phyloP scores from a whole-genome alignment of 2,113 vertebrate species.

The Labeo rohita region DNA sequence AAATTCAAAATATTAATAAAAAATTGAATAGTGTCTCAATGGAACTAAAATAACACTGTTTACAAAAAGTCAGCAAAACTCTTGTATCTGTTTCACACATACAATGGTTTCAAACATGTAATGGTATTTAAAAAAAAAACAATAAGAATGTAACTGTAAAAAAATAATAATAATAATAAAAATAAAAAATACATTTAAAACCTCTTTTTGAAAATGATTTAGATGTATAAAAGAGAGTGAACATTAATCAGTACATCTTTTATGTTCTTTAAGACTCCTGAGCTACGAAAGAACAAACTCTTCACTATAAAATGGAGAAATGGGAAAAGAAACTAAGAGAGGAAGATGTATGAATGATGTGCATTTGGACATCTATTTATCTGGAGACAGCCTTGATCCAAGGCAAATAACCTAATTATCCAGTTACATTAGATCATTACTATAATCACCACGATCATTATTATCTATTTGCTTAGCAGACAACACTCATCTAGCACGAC shows the following conservation, averaged over 20 bases:
- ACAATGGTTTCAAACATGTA: neutral
- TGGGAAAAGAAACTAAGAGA: neutral
- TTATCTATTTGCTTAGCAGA: constrained; percentile 68
- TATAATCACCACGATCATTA: constrained; percentile 76
- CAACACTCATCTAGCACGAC: constrained; percentile 60
- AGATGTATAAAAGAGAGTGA: neutral
- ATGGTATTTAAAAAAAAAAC: neutral
- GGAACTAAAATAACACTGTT: too few species aligned
- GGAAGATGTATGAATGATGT: neutral
- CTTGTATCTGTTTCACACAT: neutral
- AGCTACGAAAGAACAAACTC: neutral
- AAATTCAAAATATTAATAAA: neutral
- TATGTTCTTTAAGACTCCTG: neutral
- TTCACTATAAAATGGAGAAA: neutral
- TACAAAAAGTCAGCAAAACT: neutral
- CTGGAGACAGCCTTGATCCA: constrained; percentile 68
- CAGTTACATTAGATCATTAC: constrained; percentile 73
- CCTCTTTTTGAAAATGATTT: neutral
- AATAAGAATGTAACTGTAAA: too few species aligned
- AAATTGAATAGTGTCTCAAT: too few species aligned
- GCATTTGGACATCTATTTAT: constrained; percentile 58
- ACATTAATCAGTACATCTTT: neutral
- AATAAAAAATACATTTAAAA: neutral
- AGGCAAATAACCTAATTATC: constrained; percentile 77
- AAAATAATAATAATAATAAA: too few species aligned